Evolutionary conservation across 2,797 vertebrate species (phyloP).

Genomic region (Tapirus indicus): DNA sequence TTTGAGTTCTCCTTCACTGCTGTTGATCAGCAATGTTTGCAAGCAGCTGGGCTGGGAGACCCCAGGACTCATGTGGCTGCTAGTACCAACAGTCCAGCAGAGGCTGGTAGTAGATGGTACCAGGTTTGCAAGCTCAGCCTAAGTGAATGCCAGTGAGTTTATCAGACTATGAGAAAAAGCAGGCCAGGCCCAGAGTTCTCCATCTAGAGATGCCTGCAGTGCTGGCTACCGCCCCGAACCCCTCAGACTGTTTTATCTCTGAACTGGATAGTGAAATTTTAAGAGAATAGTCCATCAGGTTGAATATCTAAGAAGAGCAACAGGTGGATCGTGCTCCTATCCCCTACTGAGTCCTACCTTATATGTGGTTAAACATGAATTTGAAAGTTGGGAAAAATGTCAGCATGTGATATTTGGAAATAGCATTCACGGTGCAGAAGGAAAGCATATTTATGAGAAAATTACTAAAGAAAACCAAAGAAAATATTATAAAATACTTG

Average conservation of each 20-base stretch:
- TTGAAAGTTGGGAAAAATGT: neutral
- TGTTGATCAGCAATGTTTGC: neutral
- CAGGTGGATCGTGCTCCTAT: neutral
- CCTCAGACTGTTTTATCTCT: neutral
- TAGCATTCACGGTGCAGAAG: neutral
- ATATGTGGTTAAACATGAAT: neutral
- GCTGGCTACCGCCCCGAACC: neutral
- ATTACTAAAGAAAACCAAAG: constrained; percentile 45
- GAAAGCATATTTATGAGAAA: neutral
- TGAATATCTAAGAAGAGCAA: neutral
- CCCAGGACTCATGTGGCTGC: neutral
- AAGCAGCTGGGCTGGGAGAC: neutral
- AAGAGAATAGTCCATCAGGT: neutral
- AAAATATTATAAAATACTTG: neutral
- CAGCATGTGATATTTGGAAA: neutral
- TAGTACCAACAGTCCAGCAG: neutral
- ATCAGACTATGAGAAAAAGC: neutral
- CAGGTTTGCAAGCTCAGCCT: neutral
- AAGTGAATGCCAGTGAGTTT: neutral
- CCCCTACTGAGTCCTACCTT: neutral
- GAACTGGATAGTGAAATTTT: neutral
- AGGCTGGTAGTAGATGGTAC: neutral
- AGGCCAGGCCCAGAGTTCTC: neutral
- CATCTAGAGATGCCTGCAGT: neutral
- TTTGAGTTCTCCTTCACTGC: neutral